Evolutionary conservation across 1,140 invertebrate genomes (phyloP), one percentile per base, ranked within the genome.

Genomic region (Potamilus streckersoni): DNA sequence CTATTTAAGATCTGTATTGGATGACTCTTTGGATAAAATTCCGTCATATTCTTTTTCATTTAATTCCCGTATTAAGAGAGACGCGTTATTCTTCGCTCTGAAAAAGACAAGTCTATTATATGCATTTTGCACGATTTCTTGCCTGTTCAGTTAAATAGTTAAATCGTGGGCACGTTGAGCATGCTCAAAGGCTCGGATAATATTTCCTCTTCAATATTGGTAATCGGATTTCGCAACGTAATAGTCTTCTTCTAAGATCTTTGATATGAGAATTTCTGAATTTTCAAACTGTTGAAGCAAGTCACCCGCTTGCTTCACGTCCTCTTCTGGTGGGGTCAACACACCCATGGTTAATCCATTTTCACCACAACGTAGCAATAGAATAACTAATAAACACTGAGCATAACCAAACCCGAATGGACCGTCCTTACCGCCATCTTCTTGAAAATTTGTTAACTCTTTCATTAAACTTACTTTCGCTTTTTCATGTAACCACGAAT

Each of bases 391-490:
- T 2, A 78, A 57, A 72, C 80, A 82, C 8, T 80, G 63, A n/a
- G 78, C 80, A 73, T 82, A 82, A 15, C 78, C 78, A 27, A 76
- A 78, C 12, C 80, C 78, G 73, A 82, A 82, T 80, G 78, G 78
- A 20, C 78, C 78, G 61, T 82, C 80, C 56, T 80, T 80, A 12
- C 80, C 78, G 17, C 76, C 76, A 73, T 82, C 80, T 61, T 62
- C 38, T 74, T 82, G 66, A 60, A 82, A 82, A 69, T 78, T 73
- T 8, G 20, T 61, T 49, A 82, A 69, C 16, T 75, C 61, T 38
- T 68, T 56, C 58, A 69, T 62, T n/a, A 82, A 75, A 65, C 80
- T 80, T 58, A 16, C n/a, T 67, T 76, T 74, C 0, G 80, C 75
- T 2, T 58, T 56, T 58, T 62, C 62, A 31, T 70, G 67, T 49